phyloP scores from a whole-genome alignment of 2,888 invertebrate species.

The Dysmachus trigonus region DNA sequence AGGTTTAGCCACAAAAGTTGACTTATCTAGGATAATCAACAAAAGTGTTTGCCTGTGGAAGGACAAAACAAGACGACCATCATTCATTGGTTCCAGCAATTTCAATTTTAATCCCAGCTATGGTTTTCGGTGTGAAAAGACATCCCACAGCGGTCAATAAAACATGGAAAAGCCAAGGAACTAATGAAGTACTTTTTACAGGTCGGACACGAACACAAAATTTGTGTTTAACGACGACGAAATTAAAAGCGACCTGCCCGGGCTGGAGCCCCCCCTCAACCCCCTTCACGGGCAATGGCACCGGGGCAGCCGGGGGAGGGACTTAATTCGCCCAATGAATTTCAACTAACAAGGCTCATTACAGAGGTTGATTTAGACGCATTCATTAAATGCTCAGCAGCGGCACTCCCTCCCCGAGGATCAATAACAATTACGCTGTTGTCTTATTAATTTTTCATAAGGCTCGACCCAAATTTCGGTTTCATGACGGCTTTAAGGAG shows the following conservation, averaged over 20 bases:
- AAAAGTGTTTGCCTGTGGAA: not conserved
- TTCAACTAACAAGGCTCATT: constrained; percentile 25
- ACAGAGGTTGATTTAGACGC: constrained; percentile 18
- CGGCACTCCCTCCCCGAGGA: not conserved
- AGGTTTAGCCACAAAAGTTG: not conserved
- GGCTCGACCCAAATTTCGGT: constrained; percentile 2
- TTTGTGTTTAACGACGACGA: not conserved
- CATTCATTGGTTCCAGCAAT: not conserved
- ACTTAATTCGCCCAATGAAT: constrained; percentile 12
- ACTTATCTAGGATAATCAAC: not conserved
- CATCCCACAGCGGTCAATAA: not conserved
- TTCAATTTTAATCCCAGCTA: not conserved
- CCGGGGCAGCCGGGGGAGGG: not conserved
- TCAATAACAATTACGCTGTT: constrained; percentile 21
- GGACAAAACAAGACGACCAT: no score
- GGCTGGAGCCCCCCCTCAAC: not conserved
- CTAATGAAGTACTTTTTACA: constrained; percentile 9
- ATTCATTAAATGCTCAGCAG: constrained; percentile 9
- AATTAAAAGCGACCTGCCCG: not conserved
- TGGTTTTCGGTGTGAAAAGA: not conserved
- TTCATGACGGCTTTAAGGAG: not conserved
- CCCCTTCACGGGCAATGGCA: no score
- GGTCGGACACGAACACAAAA: constrained; percentile 8
- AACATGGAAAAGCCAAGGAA: not conserved
- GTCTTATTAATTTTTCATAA: constrained; percentile 24